A percentile compares a stretch with the other conserved stretches of the same genome.
Evolutionary conservation across 2,888 invertebrate species (phyloP).

Genomic region (Lycia hirtaria): DNA sequence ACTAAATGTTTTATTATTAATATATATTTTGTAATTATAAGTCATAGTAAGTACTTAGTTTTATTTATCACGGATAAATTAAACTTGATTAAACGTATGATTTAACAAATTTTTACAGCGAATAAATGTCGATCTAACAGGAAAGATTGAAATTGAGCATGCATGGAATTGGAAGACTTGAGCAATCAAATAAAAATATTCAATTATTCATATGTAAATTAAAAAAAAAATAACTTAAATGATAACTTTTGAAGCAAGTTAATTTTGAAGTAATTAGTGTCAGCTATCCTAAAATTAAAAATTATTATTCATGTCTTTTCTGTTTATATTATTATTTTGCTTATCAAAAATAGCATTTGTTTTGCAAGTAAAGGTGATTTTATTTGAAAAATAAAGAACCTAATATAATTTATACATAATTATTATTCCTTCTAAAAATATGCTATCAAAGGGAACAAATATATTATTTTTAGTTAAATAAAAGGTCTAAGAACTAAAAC

Average conservation of each 20-base stretch:
- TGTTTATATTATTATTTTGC: not conserved
- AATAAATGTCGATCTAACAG: slow-evolving; percentile 13
- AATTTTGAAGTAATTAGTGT: not conserved
- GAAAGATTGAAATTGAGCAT: slow-evolving; percentile 55
- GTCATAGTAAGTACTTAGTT: too few species aligned
- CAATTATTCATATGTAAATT: not conserved
- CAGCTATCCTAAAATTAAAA: not conserved
- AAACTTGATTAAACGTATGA: not conserved
- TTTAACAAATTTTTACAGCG: not conserved
- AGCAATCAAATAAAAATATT: slow-evolving; percentile 54
- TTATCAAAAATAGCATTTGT: not conserved
- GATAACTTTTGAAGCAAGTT: not conserved
- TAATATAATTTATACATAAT: too few species aligned
- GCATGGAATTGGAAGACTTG: slow-evolving; percentile 73
- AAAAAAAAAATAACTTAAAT: not conserved
- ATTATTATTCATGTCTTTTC: not conserved
- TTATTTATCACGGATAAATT: slow-evolving; percentile 2
- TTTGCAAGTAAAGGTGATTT: too few species aligned
- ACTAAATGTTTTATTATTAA: not conserved
- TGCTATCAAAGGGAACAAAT: too few species aligned
- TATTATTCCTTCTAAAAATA: too few species aligned
- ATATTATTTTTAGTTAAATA: too few species aligned
- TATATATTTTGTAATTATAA: not conserved
- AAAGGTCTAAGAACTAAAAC: too few species aligned
- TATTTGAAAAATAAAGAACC: too few species aligned